Evolutionary conservation across 1,140 invertebrate species (phyloP).

Genomic region (Drosophila murphyi): DNA sequence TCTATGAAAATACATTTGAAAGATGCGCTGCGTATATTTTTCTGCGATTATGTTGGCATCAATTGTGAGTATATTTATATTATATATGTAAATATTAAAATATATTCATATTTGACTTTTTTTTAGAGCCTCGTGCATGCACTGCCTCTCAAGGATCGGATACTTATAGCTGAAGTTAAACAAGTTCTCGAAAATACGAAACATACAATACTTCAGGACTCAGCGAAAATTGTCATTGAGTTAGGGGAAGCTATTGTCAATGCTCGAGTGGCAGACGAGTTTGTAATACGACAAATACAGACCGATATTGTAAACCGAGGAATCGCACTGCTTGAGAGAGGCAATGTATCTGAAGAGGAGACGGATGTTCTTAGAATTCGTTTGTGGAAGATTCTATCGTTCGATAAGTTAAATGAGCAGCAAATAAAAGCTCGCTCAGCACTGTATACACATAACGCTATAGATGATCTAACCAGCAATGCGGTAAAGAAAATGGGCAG

Average conservation of each 20-base stretch:
- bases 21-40: slow-evolving; percentile 3
- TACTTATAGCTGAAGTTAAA: slow-evolving; percentile 11
- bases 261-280: neutral
- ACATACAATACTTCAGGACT: neutral
- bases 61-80: neutral
- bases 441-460: neutral
- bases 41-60: neutral
- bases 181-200: neutral
- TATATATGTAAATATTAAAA: neutral
- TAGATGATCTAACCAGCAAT: neutral
- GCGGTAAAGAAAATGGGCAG: neutral
- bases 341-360: neutral
- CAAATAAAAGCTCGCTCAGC: neutral
- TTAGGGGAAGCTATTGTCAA: neutral
- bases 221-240: neutral
- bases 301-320: neutral
- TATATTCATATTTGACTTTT: neutral
- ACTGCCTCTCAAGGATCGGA: neutral
- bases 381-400: neutral
- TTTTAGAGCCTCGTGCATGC: slow-evolving; percentile 9
- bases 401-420: neutral
- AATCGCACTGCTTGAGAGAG: neutral
- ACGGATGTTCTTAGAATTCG: neutral
- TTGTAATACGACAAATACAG: neutral
- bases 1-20: neutral